Evolutionary conservation across 2,888 invertebrate genomes (phyloP).

Genomic region (Anarsia innoxiella): DNA sequence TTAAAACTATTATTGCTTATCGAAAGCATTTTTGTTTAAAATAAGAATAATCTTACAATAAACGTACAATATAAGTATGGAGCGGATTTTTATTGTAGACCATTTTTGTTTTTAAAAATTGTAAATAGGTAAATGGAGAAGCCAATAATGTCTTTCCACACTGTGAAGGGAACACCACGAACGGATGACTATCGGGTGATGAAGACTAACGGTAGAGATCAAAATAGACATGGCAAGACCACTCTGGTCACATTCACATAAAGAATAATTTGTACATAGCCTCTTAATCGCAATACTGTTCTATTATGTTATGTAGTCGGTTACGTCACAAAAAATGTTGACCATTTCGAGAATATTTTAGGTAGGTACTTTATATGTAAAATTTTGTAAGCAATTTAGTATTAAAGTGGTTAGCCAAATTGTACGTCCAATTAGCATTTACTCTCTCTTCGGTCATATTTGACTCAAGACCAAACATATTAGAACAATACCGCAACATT

Average conservation of each 20-base stretch:
- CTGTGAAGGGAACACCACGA: slow-evolving; percentile 47
- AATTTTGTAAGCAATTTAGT: too few species aligned
- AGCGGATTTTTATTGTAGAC: slow-evolving; percentile 40
- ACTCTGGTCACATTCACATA: slow-evolving; percentile 39
- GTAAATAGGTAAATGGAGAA: slow-evolving; percentile 38
- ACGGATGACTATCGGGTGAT: slow-evolving; percentile 30
- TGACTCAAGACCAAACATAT: not conserved
- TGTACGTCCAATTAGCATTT: too few species aligned
- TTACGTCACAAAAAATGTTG: too few species aligned
- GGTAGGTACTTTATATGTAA: too few species aligned
- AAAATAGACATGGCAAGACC: slow-evolving; percentile 66
- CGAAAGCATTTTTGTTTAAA: slow-evolving; percentile 39
- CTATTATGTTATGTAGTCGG: slow-evolving; percentile 31
- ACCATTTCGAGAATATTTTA: too few species aligned
- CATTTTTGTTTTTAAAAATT: slow-evolving; percentile 30
- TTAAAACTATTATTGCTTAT: slow-evolving; percentile 43
- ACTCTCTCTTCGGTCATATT: too few species aligned
- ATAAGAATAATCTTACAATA: slow-evolving; percentile 45
- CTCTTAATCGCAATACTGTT: slow-evolving; percentile 55
- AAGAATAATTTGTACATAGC: slow-evolving; percentile 61
- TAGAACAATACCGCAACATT: slow-evolving; percentile 50
- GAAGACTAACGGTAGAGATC: slow-evolving; percentile 64
- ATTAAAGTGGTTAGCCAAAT: too few species aligned
- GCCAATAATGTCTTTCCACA: slow-evolving; percentile 34
- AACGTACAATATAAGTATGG: slow-evolving; percentile 40